A percentile compares a stretch with the other conserved stretches of the same genome.
phyloP scores from a whole-genome alignment of 1,140 invertebrate genomes.

The Philotrypesis tridentata region DNA sequence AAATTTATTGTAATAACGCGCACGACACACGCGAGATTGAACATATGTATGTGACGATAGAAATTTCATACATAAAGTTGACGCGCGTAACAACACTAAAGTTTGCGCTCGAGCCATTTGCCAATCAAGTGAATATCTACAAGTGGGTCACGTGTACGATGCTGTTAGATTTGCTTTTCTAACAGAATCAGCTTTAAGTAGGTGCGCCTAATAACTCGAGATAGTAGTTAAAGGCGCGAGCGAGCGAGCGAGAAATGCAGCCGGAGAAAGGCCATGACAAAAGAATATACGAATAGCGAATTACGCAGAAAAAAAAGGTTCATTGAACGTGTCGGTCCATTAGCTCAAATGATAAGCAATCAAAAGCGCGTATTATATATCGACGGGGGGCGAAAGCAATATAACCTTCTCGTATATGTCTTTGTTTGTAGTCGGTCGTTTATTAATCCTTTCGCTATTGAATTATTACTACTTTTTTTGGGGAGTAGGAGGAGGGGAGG shows the following conservation, averaged over 20 bases:
- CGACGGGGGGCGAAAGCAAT: no score
- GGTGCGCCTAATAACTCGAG: conserved; percentile 27
- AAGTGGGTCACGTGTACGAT: conserved; percentile 5
- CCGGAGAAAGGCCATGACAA: not conserved
- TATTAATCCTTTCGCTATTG: no score
- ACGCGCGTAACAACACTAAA: not conserved
- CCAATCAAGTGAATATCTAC: not conserved
- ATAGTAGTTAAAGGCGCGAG: not conserved
- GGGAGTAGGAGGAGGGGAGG: no score
- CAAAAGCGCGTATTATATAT: not conserved
- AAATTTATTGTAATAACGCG: no score
- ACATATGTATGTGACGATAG: not conserved
- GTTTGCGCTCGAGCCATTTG: not conserved
- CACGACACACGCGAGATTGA: no score
- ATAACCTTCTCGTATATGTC: no score
- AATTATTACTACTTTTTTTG: no score
- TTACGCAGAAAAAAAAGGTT: not conserved
- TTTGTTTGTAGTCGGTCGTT: no score
- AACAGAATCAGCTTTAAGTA: conserved; percentile 5
- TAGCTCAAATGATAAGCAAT: not conserved
- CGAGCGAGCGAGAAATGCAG: not conserved
- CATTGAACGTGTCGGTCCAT: not conserved
- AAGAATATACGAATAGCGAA: not conserved
- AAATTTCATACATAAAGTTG: not conserved
- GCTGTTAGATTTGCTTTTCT: conserved; percentile 4